Evolutionary conservation across 2,797 vertebrate species (phyloP).

Genomic region (Amphiprion clarkii): DNA sequence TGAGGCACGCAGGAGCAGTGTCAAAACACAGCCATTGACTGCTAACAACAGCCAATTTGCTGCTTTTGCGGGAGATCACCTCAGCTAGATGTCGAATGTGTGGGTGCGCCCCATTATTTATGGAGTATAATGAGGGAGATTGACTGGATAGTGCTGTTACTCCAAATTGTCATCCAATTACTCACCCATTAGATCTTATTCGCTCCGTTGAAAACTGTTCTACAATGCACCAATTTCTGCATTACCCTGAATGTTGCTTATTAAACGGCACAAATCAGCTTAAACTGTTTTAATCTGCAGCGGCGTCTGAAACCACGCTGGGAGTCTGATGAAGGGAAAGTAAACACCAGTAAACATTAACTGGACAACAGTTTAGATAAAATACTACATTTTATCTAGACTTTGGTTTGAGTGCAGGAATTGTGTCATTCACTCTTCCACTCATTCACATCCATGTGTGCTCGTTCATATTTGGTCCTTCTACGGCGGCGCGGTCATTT

Average conservation of each 20-base stretch:
- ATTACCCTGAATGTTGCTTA: conserved; percentile 35
- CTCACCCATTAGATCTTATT: conserved; percentile 71
- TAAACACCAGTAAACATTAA: neutral
- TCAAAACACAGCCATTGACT: conserved; percentile 81
- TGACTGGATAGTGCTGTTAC: conserved; percentile 69
- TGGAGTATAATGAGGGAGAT: conserved; percentile 65
- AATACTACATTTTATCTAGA: conserved; percentile 5
- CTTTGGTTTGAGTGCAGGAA: neutral
- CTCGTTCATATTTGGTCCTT: conserved; percentile 14
- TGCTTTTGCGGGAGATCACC: conserved; percentile 75
- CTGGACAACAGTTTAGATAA: neutral
- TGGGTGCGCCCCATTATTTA: conserved; percentile 71
- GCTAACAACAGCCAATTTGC: conserved; percentile 78
- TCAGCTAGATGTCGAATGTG: conserved; percentile 67
- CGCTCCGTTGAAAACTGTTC: conserved; percentile 48
- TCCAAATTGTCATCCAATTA: conserved; percentile 73
- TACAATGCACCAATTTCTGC: conserved; percentile 37
- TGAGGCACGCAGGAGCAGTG: conserved; percentile 75
- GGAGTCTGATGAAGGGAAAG: conserved; percentile 30
- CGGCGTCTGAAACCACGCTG: conserved; percentile 37
- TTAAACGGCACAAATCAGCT: conserved; percentile 41
- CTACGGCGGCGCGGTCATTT: conserved; percentile 23
- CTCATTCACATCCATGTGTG: conserved; percentile 2
- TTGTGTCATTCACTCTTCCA: neutral
- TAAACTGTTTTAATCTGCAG: conserved; percentile 13